phyloP scores from a whole-genome alignment of 2,113 vertebrate species.

The Tapirus terrestris region DNA sequence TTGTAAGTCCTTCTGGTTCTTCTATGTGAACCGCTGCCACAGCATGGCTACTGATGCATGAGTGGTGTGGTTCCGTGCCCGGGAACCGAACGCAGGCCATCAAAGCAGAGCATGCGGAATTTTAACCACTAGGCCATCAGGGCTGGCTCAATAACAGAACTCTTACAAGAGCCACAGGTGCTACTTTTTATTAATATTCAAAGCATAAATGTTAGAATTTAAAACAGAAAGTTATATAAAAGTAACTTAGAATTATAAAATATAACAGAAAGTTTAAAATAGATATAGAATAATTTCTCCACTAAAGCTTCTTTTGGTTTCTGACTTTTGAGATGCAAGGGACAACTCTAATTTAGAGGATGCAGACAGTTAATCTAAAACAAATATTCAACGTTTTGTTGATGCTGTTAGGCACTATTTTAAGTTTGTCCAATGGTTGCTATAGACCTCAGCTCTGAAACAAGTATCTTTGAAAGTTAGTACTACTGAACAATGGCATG shows the following conservation, averaged over 20 bases:
- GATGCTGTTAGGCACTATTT: not conserved
- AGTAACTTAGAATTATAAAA: not conserved
- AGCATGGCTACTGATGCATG: too few species aligned
- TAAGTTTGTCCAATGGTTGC: not conserved
- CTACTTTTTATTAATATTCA: constrained; percentile 36
- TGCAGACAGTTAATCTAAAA: not conserved
- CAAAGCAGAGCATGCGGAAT: too few species aligned
- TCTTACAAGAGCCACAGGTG: not conserved
- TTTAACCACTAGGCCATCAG: too few species aligned
- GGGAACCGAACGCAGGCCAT: too few species aligned
- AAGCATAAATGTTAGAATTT: not conserved
- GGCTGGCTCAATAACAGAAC: not conserved
- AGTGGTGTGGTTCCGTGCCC: too few species aligned
- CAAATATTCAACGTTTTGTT: not conserved
- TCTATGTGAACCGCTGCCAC: too few species aligned
- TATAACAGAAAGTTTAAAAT: not conserved
- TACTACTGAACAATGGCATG: constrained; percentile 59
- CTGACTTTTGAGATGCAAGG: constrained; percentile 16
- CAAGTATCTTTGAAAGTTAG: constrained; percentile 72
- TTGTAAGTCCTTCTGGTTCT: too few species aligned
- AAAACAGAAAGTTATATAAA: not conserved
- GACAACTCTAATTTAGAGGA: not conserved
- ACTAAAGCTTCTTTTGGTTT: not conserved
- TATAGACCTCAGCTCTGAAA: not conserved
- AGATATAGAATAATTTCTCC: constrained; percentile 17